Evolutionary conservation across 1,140 invertebrate species (phyloP), one percentile per base, ranked within the genome.

Genomic region (Protaetia brevitarsis): DNA sequence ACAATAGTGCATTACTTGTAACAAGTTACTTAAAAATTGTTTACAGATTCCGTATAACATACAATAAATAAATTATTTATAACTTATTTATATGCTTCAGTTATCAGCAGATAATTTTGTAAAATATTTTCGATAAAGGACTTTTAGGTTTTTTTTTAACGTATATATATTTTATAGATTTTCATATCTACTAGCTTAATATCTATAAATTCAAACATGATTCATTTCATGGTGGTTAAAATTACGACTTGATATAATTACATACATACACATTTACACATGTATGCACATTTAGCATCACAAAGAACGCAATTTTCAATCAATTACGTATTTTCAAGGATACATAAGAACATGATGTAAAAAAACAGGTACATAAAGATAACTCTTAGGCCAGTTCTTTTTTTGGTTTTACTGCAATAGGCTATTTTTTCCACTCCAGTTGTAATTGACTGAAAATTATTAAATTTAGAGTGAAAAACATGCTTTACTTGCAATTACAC

Each of bases 261-360:
- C n/a, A 5, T 34, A 34, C 31, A 34, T 34, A 34, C 19, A 51
- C 41, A 51, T 21, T 10, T 51, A 51, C 8, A 23, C 26, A 51
- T 23, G 41, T 51, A 51, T 51, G 21, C 41, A 51, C 41, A 51
- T 51, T n/a, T n/a, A 51, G 41, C 41, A 51, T 51, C 41, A 51
- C 41, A 51, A 51, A 51, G 41, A 51, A 51, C 11, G 26, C 19
- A 51, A 51, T 51, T 51, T 51, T 51, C 41, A 51, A 23, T 51
- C 41, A 51, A 51, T 51, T 51, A 10, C 5, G 21, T 51, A 16
- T 2, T 23, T 51, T 19, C 41, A 23, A 23, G n/a, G n/a, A 23
- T 51, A 23, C 16, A 23, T 51, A 10, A 16, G 4, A 19, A 51
- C 21, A 51, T 51, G 26, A 51, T 51, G 21, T 51, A 51, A 23